Conservation (phyloP, 1,140 invertebrate genomes). For the Acyrthosiphon pisum region DNA sequence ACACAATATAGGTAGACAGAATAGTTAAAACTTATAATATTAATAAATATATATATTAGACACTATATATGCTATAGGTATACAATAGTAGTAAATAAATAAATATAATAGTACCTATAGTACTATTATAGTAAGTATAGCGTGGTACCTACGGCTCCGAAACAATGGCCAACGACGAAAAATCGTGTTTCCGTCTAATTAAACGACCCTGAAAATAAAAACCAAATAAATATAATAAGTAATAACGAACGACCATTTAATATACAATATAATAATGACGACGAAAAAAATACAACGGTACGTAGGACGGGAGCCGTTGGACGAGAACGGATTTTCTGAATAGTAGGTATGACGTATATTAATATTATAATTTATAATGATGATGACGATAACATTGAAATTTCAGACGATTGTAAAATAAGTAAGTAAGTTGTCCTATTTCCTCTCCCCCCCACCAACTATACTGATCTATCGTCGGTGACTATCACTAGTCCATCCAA, state of each 20-base stretch:
- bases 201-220: conserved; percentile 25
- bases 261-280: neutral
- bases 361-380: neutral
- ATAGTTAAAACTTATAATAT: too few species aligned
- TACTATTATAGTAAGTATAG: neutral
- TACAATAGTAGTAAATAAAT: too few species aligned
- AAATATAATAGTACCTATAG: too few species aligned
- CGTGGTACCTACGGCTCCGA: neutral
- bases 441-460: too few species aligned
- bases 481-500: neutral
- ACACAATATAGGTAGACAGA: too few species aligned
- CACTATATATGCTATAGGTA: too few species aligned
- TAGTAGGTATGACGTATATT: neutral
- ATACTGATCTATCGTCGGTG: neutral
- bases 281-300: neutral
- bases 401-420: neutral
- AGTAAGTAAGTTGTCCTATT: neutral
- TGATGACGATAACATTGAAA: conserved; percentile 9
- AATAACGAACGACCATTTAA: neutral
- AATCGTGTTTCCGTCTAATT: neutral
- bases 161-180: conserved; percentile 19
- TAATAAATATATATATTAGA: too few species aligned
- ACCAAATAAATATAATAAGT: neutral
- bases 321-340: neutral
- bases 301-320: neutral